Percentiles rank a stretch among this genome's conserved stretches.
Conservation (phyloP, 2,113 vertebrate genomes). For the Theristicus caerulescens region DNA sequence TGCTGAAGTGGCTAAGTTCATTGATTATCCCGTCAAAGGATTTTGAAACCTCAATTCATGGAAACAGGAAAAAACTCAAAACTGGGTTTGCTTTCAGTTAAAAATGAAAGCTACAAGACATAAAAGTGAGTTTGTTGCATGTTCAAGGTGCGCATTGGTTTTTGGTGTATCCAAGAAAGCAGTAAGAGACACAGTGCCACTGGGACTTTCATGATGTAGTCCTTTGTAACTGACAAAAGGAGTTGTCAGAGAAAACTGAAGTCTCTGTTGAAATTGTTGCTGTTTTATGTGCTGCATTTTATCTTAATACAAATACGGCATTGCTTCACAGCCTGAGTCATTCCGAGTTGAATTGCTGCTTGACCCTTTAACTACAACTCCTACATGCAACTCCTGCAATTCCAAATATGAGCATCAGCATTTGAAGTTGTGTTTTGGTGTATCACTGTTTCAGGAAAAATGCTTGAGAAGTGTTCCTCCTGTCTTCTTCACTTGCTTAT, state of each 20-base stretch:
- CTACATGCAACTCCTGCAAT: neutral
- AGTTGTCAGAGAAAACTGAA: neutral
- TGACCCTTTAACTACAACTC: neutral
- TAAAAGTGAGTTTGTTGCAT: neutral
- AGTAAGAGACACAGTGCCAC: neutral
- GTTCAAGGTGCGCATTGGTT: neutral
- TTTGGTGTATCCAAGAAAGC: neutral
- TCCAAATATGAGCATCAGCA: neutral
- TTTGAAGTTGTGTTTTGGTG: neutral
- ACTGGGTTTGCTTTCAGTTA: neutral
- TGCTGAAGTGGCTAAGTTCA: neutral
- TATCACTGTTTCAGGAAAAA: neutral
- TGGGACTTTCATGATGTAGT: neutral
- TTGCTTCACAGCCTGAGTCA: neutral
- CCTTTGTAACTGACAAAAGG: neutral
- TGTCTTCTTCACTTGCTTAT: neutral
- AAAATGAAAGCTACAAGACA: neutral
- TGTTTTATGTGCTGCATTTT: neutral
- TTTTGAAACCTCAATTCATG: neutral
- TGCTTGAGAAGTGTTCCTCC: neutral
- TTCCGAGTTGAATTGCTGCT: neutral
- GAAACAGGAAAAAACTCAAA: neutral
- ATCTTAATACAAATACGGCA: neutral
- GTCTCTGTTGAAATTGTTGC: neutral
- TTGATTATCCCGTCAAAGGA: neutral